Evolutionary conservation across 2,888 invertebrate species (phyloP).

Genomic region (Ctenicera cuprea): DNA sequence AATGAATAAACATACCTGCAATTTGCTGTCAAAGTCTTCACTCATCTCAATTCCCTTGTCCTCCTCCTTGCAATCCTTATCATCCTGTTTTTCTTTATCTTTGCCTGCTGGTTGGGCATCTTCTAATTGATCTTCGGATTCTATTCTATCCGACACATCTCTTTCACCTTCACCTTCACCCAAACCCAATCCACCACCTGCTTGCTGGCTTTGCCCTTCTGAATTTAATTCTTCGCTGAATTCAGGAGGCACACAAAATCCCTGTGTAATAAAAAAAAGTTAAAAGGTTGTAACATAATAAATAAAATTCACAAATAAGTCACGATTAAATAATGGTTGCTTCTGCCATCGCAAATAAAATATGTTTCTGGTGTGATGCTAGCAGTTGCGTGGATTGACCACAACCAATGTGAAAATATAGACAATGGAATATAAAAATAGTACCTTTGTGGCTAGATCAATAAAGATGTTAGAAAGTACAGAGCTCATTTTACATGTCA

Average conservation of each 20-base stretch:
- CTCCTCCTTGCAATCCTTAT: constrained; percentile 89
- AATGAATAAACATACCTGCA: constrained; percentile 74
- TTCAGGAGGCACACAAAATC: constrained; percentile 95
- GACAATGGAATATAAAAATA: not conserved
- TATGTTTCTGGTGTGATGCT: no score
- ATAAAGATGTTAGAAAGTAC: constrained; percentile 89
- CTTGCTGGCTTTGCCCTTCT: constrained; percentile 69
- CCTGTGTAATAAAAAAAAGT: constrained; percentile 72
- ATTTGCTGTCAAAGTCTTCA: constrained; percentile 94
- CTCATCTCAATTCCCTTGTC: constrained; percentile 97
- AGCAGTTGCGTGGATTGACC: no score
- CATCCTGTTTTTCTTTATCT: constrained; percentile 78
- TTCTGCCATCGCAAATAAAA: no score
- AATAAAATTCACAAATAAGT: no score
- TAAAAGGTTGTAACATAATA: no score
- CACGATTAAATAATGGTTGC: no score
- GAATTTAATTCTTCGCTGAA: constrained; percentile 83
- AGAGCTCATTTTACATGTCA: constrained; percentile 88
- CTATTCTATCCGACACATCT: constrained; percentile 95
- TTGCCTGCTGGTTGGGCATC: constrained; percentile 90
- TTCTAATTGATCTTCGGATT: constrained; percentile 93
- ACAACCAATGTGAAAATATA: no score
- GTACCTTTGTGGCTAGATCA: constrained; percentile 84
- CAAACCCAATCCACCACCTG: constrained; percentile 88
- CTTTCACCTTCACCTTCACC: constrained; percentile 95